Evolutionary conservation across 2,888 invertebrate species (phyloP), one percentile per base, ranked within the genome.

Genomic region (Eristalinus sepulchralis): DNA sequence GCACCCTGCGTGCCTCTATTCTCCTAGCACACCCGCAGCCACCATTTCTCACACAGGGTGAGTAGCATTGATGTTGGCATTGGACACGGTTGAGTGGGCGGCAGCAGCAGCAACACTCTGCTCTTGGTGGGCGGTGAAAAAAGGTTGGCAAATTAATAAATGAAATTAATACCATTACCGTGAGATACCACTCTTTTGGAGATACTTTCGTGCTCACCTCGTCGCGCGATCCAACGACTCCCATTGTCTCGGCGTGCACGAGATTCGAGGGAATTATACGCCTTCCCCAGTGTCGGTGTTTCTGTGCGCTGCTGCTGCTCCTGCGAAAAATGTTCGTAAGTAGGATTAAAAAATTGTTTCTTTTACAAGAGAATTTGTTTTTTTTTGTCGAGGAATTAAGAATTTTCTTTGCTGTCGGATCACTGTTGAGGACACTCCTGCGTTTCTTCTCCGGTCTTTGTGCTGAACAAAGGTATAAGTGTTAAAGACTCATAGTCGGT

Each of bases 141-240:
- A 39, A 68, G 75, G 64, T 47, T 71, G 75, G 90, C 90, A 90
- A 90, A 90, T 90, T 90, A 90, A 90, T 90, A 90, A 90, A 90
- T 90, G 90, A 91, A 91, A 90, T 90, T 90, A 91, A 91, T 90
- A 91, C 88, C 84, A 76, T 88, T 87, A 80, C 53, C 55, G 72
- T 72, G 57, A 53, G 24, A 53, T 57, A 31, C 27, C 53, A 67
- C 80, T 67, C 80, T 80, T 80, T 80, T 60, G 11, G 53, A 66
- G 64, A 64, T 27, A 60, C 34, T 27, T 64, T 60, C 33, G 24
- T 24, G 33, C 57, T 39, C 64, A 59, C 71, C 71, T 79, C 79
- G 57, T 27, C 59, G 60, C 33, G 53, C 36, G 60, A 66, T 59
- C 59, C 24, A 66, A 59, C 59, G 34, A 60, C 59, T 66, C 66